Percentiles rank a stretch among this genome's conserved stretches.
phyloP scores from a whole-genome alignment of 2,888 invertebrate species.

The Tenodera sinensis region DNA sequence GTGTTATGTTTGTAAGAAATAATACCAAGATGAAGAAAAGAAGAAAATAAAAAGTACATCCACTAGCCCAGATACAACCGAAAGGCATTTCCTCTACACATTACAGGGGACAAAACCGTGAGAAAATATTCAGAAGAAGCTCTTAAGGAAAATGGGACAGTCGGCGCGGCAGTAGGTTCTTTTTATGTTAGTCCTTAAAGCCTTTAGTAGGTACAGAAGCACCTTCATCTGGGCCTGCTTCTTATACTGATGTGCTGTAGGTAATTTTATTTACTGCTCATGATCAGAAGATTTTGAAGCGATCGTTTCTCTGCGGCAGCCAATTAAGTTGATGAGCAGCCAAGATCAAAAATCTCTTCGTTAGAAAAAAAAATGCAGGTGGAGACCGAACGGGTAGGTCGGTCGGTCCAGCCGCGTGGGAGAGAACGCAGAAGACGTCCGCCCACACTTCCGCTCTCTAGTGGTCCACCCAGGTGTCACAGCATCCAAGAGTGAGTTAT shows the following conservation, averaged over 20 bases:
- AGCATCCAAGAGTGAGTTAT: neutral
- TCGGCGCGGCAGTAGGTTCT: neutral
- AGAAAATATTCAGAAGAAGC: too few species aligned
- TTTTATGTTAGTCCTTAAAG: neutral
- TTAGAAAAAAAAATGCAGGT: neutral
- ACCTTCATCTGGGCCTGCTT: neutral
- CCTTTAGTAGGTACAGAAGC: neutral
- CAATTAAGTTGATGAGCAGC: neutral
- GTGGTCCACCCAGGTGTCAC: neutral
- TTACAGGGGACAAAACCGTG: too few species aligned
- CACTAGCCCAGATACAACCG: too few species aligned
- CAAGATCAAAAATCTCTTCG: neutral
- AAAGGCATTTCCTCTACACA: too few species aligned
- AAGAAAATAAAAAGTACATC: too few species aligned
- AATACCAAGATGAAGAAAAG: too few species aligned
- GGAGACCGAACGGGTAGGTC: neutral
- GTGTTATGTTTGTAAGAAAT: too few species aligned
- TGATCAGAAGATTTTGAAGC: neutral
- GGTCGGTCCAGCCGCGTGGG: neutral
- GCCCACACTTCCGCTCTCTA: neutral
- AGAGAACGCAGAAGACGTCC: neutral
- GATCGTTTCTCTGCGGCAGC: neutral
- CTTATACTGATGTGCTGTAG: neutral
- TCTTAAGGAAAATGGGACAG: too few species aligned
- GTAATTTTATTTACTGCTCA: neutral